Base-by-base conservation (phyloP, 2,113 vertebrate species). In the Hemiprocne comata region DNA sequence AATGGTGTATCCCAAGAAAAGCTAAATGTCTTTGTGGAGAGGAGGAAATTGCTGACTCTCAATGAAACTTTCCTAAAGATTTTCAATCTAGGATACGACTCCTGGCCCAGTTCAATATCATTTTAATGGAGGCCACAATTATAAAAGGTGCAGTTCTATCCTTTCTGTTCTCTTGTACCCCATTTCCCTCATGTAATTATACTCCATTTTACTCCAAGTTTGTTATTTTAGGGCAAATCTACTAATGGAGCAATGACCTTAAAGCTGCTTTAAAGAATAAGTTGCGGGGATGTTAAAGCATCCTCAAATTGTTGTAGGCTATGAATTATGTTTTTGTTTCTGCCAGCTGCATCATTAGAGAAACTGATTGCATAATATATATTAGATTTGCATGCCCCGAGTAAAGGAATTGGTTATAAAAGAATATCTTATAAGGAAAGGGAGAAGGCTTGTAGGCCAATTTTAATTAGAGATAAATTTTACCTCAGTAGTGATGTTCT, bases 381-480 rank as follows among this genome's bases (percentile, higher is more conserved):
- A 72, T 44, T 46, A 89, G 61, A 87, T 95, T 93, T 93, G 62
- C 62, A 69, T 90, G 38, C 66, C 57, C 64, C 13, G 46, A 83
- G 50, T 77, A 86, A n/a, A 96, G 57, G 67, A 93, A 86, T 11
- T 85, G 76, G 73, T 87, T 95, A 61, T 24, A 89, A 33, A 64
- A 57, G 26, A 64, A 90, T 92, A 94, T 67, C 89, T 89, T 73
- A 88, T 83, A 73, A 72, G 28, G 61, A 50, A 64, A 66, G 44
- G 34, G 48, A 94, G 33, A 92, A 67, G 57, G n/a, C 53, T 82
- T 58, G 64, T 89, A 87, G 90, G 57, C 42, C 42, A 69, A 21
- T 77, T 96, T 96, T 95, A 97, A 92, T 90, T 96, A 75, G 67
- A 85, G 38, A 46, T 91, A 42, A 88, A 81, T 93, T 96, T 93